phyloP scores from a whole-genome alignment of 2,113 vertebrate genomes.

The Dendrocopos noguchii region DNA sequence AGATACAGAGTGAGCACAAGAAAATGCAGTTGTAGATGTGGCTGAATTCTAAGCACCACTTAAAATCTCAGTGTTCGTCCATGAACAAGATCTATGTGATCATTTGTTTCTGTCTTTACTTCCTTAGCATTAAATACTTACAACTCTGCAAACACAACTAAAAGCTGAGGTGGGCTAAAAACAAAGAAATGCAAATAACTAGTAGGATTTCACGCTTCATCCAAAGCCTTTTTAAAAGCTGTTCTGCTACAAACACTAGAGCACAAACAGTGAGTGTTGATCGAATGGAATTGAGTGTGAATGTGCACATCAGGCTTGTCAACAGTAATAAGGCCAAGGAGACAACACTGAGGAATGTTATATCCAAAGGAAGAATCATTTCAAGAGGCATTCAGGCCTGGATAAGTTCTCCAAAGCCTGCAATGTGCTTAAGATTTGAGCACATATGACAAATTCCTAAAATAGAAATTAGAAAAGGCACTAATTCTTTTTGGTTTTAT shows the following conservation, averaged over 20 bases:
- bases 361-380: neutral
- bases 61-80: neutral
- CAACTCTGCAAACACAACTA: neutral
- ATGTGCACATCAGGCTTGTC: neutral
- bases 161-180: neutral
- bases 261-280: neutral
- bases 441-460: neutral
- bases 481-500: neutral
- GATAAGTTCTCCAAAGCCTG: neutral
- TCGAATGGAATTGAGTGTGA: constrained; percentile 19
- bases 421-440: neutral
- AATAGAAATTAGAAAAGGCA: constrained; percentile 3
- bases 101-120: neutral
- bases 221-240: neutral
- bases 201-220: neutral
- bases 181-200: neutral
- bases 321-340: neutral
- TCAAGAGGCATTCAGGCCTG: neutral
- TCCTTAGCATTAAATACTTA: neutral
- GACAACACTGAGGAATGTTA: neutral
- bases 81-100: neutral
- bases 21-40: neutral
- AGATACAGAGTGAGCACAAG: constrained; percentile 3
- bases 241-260: neutral
- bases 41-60: constrained; percentile 33